A percentile compares a stretch with the other conserved stretches of the same genome.
Evolutionary conservation across 2,113 vertebrate species (phyloP).

Genomic region (Amblyopsis rosae): DNA sequence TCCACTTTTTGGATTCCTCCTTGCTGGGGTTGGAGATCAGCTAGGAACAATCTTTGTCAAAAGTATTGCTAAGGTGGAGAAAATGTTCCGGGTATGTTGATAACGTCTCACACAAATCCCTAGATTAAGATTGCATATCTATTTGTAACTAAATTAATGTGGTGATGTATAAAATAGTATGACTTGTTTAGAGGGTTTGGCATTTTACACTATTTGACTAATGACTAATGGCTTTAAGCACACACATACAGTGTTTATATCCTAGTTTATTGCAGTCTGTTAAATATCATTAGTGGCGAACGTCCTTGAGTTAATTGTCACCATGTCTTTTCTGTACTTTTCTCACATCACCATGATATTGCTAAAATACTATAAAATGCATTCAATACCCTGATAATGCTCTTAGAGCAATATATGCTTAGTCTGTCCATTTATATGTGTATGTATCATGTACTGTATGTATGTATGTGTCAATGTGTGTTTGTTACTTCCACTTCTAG

Average conservation of each 20-base stretch:
- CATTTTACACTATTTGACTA: too few relatives aligned
- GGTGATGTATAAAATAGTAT: too few relatives aligned
- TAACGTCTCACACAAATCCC: neutral
- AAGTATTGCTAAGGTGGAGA: slow-evolving; percentile 93
- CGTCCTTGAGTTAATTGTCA: neutral
- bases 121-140: neutral
- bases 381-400: neutral
- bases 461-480: slow-evolving; percentile 1
- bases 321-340: neutral
- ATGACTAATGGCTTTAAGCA: neutral
- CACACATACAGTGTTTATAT: neutral
- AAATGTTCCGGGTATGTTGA: slow-evolving; percentile 90
- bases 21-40: slow-evolving; percentile 95
- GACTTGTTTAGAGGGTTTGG: too few relatives aligned
- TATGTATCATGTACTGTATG: slow-evolving; percentile 4
- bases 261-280: neutral
- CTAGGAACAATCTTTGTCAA: slow-evolving; percentile 98
- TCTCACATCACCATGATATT: neutral
- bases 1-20: slow-evolving; percentile 93
- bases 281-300: neutral
- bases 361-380: neutral
- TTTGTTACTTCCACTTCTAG: slow-evolving; percentile 41
- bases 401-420: neutral
- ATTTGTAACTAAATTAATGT: too few relatives aligned
- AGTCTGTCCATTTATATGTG: neutral